These are phyloP conservation scores for Drosophila jambulina DNA, from an alignment of 1,140 invertebrate genomes.

Conservation along the genomic window DNA sequence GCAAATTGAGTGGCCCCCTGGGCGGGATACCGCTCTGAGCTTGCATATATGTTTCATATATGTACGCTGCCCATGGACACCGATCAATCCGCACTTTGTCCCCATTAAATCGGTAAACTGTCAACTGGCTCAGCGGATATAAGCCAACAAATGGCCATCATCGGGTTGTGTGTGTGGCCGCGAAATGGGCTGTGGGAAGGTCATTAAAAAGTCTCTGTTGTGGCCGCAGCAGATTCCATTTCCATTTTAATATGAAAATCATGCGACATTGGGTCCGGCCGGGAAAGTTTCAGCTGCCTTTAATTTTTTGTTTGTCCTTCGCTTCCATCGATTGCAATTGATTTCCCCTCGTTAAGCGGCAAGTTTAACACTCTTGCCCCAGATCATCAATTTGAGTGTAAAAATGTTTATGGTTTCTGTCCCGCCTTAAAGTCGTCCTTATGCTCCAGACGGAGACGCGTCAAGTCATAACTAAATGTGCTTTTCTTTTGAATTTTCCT, in stretches of 20 bases:
- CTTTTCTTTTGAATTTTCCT: constrained; percentile 26
- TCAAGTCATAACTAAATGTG: constrained; percentile 54
- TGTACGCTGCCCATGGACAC: constrained; percentile 14
- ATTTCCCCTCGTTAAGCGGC: constrained; percentile 30
- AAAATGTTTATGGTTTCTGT: constrained; percentile 32
- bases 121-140: constrained; percentile 41
- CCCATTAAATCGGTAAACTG: constrained; percentile 48
- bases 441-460: constrained; percentile 37
- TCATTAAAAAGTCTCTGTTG: constrained; percentile 28
- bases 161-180: constrained; percentile 16
- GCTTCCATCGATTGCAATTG: constrained; percentile 39
- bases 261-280: not conserved
- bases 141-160: constrained; percentile 39
- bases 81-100: constrained; percentile 44
- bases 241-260: constrained; percentile 34
- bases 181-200: constrained; percentile 26
- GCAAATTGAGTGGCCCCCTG: constrained; percentile 36
- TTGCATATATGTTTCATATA: not conserved
- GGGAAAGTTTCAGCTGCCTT: constrained; percentile 16
- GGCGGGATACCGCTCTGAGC: not conserved
- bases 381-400: constrained; percentile 37
- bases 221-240: constrained; percentile 17
- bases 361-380: constrained; percentile 19
- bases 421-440: constrained; percentile 46
- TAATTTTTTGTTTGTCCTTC: constrained; percentile 17